phyloP scores from a whole-genome alignment of 2,113 vertebrate genomes.

The Xiphophorus hellerii region DNA sequence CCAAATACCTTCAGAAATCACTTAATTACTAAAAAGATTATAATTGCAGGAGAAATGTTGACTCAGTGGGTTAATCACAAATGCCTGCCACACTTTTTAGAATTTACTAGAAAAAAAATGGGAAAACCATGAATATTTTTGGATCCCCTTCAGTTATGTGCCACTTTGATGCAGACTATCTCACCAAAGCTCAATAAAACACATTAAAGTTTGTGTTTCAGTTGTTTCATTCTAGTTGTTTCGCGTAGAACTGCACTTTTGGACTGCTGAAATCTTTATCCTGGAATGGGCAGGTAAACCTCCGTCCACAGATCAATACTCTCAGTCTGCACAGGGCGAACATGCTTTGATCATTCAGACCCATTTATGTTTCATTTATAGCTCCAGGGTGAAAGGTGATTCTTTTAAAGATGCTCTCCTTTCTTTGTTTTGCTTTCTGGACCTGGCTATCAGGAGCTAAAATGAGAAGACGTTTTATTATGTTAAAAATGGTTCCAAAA shows the following conservation, averaged over 20 bases:
- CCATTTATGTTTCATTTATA: slow-evolving; percentile 52
- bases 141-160: too few relatives aligned
- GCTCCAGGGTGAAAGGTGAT: slow-evolving; percentile 52
- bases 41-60: too few relatives aligned
- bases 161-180: too few relatives aligned
- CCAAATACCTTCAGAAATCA: too few relatives aligned
- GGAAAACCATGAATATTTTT: too few relatives aligned
- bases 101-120: too few relatives aligned
- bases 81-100: too few relatives aligned
- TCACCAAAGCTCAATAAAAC: too few relatives aligned
- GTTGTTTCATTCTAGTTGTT: background rate
- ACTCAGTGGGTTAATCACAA: too few relatives aligned
- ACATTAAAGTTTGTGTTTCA: background rate
- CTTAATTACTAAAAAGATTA: too few relatives aligned
- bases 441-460: slow-evolving; percentile 18
- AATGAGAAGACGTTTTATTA: slow-evolving; percentile 18
- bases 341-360: slow-evolving; percentile 60
- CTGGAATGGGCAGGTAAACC: slow-evolving; percentile 29
- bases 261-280: slow-evolving; percentile 9
- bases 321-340: slow-evolving; percentile 42
- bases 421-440: slow-evolving; percentile 23
- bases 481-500: background rate
- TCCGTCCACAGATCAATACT: slow-evolving; percentile 53
- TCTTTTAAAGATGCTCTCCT: slow-evolving; percentile 38
- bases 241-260: slow-evolving; percentile 5